Conservation (phyloP, 2,888 invertebrate species). For the Lottia gigantea region DNA sequence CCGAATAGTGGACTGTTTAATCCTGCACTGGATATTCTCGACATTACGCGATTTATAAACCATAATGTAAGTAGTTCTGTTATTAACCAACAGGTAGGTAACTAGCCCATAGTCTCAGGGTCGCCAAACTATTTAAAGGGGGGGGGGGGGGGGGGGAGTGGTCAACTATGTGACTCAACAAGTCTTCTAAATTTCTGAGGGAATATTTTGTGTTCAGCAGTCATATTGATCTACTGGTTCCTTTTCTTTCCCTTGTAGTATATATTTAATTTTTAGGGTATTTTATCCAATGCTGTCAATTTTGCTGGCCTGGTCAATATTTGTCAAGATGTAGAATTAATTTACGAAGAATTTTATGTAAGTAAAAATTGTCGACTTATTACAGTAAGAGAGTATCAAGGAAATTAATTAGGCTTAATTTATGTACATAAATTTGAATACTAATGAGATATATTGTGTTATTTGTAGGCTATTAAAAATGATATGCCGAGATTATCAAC, state of each 20-base stretch:
- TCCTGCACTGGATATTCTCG: constrained; percentile 41
- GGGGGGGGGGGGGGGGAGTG: no score
- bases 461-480: constrained; percentile 56
- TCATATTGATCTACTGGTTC: no score
- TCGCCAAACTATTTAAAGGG: no score
- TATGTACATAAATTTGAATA: no score
- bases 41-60: constrained; percentile 17
- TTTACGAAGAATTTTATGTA: constrained; percentile 81
- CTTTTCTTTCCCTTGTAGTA: no score
- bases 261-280: constrained; percentile 31
- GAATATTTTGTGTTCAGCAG: no score
- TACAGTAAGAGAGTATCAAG: no score
- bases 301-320: constrained; percentile 80
- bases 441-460: not conserved
- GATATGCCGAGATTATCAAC: constrained; percentile 48
- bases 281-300: constrained; percentile 79
- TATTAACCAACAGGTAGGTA: no score
- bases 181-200: no score
- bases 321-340: constrained; percentile 72
- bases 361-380: not conserved
- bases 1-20: constrained; percentile 58
- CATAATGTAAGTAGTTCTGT: not conserved
- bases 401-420: not conserved
- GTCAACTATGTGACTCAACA: no score
- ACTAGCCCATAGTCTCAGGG: no score